Conservation (phyloP, 2,797 vertebrate species). For the Helicolenus hilgendorfi region DNA sequence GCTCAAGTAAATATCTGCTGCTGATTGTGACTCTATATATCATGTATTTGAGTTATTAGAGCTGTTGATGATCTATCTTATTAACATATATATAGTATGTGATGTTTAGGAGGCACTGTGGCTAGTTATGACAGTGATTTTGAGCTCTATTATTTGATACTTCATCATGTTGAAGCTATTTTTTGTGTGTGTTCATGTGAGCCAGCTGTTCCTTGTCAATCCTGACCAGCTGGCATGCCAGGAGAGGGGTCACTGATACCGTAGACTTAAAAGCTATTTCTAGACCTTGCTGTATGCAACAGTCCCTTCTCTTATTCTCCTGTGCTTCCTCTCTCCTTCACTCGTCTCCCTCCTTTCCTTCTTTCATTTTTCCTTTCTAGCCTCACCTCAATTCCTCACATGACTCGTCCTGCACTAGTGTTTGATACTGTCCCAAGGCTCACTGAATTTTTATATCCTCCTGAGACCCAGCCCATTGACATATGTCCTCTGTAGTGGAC, state of each 20-base stretch:
- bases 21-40: too few species aligned
- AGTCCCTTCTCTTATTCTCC: conserved; percentile 11
- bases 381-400: not conserved
- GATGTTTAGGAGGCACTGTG: not conserved
- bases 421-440: not conserved
- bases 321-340: not conserved
- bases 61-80: rapidly evolving
- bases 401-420: too few species aligned
- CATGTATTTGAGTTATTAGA: not conserved
- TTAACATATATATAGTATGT: not conserved
- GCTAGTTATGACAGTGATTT: not conserved
- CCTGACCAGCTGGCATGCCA: conserved; percentile 89
- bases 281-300: conserved; percentile 76
- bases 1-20: not conserved
- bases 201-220: conserved; percentile 96
- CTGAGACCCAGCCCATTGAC: too few species aligned
- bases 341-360: not conserved
- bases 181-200: conserved; percentile 48
- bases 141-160: conserved; percentile 71
- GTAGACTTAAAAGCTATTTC: conserved; percentile 93
- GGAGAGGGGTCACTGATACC: conserved; percentile 87
- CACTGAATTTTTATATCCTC: too few species aligned
- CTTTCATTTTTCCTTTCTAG: not conserved
- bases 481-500: too few species aligned
- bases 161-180: conserved; percentile 74